Conservation (phyloP, 1,140 invertebrate species). For the Dinothrombium tinctorium region DNA sequence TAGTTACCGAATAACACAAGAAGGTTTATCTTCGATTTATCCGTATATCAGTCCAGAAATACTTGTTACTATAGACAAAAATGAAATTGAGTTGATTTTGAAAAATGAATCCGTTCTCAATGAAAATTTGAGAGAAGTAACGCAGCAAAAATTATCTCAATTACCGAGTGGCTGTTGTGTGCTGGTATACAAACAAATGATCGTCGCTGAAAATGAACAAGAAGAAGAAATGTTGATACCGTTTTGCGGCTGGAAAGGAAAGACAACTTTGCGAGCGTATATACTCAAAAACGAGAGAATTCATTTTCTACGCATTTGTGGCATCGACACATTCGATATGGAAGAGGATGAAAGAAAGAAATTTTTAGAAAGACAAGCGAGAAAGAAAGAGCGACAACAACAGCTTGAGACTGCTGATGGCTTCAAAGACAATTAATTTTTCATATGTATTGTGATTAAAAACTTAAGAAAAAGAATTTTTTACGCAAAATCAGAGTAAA, state of each 20-base stretch:
- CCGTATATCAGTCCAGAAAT: constrained; percentile 1
- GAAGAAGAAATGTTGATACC: constrained; percentile 44
- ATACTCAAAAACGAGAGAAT: constrained; percentile 52
- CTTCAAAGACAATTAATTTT: too few relatives aligned
- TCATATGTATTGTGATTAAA: too few relatives aligned
- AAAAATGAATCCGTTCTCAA: constrained; percentile 9
- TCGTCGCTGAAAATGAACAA: constrained; percentile 24
- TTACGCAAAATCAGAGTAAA: too few relatives aligned
- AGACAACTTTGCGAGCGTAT: constrained; percentile 56
- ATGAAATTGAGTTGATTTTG: constrained; percentile 5
- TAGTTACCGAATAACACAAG: constrained; percentile 14
- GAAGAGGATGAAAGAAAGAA: background rate
- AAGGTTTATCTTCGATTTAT: constrained; percentile 10
- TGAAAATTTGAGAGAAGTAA: constrained; percentile 25
- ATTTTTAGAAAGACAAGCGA: background rate
- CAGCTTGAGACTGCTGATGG: too few relatives aligned
- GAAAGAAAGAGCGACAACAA: background rate
- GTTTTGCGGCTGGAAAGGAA: constrained; percentile 74
- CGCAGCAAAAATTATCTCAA: constrained; percentile 7
- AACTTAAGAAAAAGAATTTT: too few relatives aligned
- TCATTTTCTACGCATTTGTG: constrained; percentile 57
- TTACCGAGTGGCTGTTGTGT: constrained; percentile 5
- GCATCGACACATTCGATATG: constrained; percentile 33
- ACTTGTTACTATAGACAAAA: background rate
- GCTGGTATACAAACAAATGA: background rate